phyloP scores from a whole-genome alignment of 2,797 vertebrate genomes.

The Malurus leucopterus region DNA sequence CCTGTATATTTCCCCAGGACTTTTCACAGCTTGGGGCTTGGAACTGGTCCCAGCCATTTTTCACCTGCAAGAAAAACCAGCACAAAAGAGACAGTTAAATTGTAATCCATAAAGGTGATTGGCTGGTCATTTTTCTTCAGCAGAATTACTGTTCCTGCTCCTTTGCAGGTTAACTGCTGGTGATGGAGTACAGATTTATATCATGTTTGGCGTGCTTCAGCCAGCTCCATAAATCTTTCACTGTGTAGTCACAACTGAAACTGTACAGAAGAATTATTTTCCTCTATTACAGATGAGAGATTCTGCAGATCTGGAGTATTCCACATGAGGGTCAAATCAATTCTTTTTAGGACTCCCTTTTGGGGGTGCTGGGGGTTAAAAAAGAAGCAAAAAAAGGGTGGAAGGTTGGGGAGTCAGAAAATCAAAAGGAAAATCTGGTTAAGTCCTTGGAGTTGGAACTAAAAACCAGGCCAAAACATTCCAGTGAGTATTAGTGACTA shows the following conservation, averaged over 20 bases:
- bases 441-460: neutral
- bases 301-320: neutral
- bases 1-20: neutral
- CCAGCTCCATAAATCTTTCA: neutral
- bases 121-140: neutral
- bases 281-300: neutral
- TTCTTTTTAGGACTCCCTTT: neutral
- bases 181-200: neutral
- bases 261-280: neutral
- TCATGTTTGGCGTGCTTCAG: neutral
- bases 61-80: slow-evolving; percentile 77
- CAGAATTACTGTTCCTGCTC: neutral
- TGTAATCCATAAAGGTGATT: neutral
- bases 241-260: neutral
- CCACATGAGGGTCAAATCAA: neutral
- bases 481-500: neutral
- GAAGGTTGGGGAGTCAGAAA: neutral
- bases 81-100: neutral
- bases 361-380: neutral
- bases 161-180: neutral
- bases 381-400: neutral
- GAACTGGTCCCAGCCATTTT: slow-evolving; percentile 86
- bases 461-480: neutral
- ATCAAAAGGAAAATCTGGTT: neutral
- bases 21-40: slow-evolving; percentile 47